Evolutionary conservation across 2,888 invertebrate genomes (phyloP), one percentile per base, ranked within the genome.

Genomic region (Harpagoxenus sublaevis): DNA sequence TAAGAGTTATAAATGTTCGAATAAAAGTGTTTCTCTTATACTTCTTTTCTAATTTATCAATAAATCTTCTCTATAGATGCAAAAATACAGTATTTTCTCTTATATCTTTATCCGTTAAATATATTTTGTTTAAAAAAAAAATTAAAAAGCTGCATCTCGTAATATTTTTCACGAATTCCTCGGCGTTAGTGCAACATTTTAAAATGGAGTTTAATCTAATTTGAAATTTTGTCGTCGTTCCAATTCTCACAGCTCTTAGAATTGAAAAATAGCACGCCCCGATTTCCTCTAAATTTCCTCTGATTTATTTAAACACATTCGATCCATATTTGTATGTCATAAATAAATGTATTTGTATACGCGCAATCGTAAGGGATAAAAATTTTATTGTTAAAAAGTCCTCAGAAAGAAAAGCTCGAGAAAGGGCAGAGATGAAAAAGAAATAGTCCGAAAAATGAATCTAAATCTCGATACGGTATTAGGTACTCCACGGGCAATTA

Each of bases 221-320:
- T 74, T 15, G n/a, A 84, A 62, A 74, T 81, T 73, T 75, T 71
- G 45, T 70, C 18, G n/a, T 51, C 9, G n/a, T 62, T 74, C 18
- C 23, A 15, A 15, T n/a, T 53, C 55, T n/a, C 23, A 51, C 48
- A 63, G 18, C 31, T 57, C 53, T 31, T 35, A 60, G 45, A 86
- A 82, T 85, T 84, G 35, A 65, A 48, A 48, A 65, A 45, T 79
- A 66, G 45, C 63, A 57, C 68, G 51, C 48, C 75, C 73, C 10
- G 18, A 73, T 57, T 42, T 57, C 6, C 4, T 5, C 3, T 23
- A 35, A n/a, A 28, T 28, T 68, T 28, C 3, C 28, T n/a, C 23
- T 28, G 3, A 51, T 87, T 87, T 55, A 83, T 77, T 66, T 65
- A 4, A 62, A 55, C 84, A 74, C 84, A 85, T 63, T 77, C 75